Evolutionary conservation across 2,888 invertebrate species (phyloP), one percentile per base, ranked within the genome.

Genomic region (Trissolcus brochymenae): DNA sequence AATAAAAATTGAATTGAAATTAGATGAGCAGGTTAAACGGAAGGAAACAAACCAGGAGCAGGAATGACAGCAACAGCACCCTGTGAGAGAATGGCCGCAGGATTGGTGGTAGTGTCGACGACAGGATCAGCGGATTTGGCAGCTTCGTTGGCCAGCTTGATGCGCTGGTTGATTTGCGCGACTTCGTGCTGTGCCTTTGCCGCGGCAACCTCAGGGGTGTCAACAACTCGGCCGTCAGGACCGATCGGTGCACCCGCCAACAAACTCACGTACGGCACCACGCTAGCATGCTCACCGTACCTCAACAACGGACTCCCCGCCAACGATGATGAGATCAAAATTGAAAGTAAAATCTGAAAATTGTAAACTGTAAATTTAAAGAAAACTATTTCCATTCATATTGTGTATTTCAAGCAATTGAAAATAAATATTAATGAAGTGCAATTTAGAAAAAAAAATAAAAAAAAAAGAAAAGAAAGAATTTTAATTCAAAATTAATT

Each of bases 101-200:
- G 70, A 17, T 67, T 50, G 11, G 53, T 54, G 3, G 67, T 62
- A 3, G 67, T 35, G 49, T 66, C 68, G 29, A 77, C 41, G 6
- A 79, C 76, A 0, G 79, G 60, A 17, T 79, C 80, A 1, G 79
- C 73, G 0, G 82, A 79, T 70, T 74, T 82, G 6, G 62, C 54
- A 0, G 80, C 81, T 17, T 84, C 83, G 19, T 83, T 76, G 0
- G 80, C 80, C 6, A 84, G 79, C 43, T 62, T 80, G 65, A 83
- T 66, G 55, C 80, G 84, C 53, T 86, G 86, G 81, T 87, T 87
- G 57, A 84, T 68, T 68, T 86, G 87, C 6, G 88, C 87, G 1
- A 84, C 85, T 0, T 86, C 85, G 76, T 89, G 88, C n/a, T 86
- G 87, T n/a, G 83, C 86, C 59, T 87, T 88, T 21, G 87, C 86